These are phyloP conservation scores for Tachystola acroxantha DNA, from an alignment of 2,888 invertebrate genomes.

Conservation along the genomic window DNA sequence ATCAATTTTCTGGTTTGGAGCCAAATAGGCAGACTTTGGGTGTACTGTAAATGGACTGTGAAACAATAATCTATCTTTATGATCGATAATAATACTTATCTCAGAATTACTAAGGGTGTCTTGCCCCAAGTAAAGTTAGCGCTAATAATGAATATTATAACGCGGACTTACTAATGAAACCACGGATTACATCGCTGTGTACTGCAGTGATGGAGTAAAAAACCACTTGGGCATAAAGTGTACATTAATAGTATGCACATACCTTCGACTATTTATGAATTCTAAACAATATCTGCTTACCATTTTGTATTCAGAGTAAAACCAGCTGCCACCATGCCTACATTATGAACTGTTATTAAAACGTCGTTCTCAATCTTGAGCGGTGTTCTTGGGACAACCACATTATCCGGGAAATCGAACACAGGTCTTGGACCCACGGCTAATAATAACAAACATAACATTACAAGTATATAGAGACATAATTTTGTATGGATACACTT, in stretches of 20 bases:
- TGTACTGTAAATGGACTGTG: conserved; percentile 71
- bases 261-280: neutral
- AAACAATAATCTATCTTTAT: conserved; percentile 16
- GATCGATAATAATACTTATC: too few species aligned
- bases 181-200: too few species aligned
- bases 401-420: conserved; percentile 56
- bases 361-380: conserved; percentile 49
- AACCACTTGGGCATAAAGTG: too few species aligned
- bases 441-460: conserved; percentile 21
- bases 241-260: neutral
- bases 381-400: conserved; percentile 48
- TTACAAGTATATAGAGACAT: neutral
- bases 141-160: too few species aligned
- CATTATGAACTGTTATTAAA: conserved; percentile 40
- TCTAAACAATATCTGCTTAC: conserved; percentile 26
- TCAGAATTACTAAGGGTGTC: too few species aligned
- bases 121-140: too few species aligned
- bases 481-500: too few species aligned
- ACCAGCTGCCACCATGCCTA: conserved; percentile 46
- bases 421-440: conserved; percentile 64
- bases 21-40: conserved; percentile 71
- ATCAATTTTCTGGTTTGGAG: conserved; percentile 62
- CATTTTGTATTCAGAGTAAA: conserved; percentile 50
- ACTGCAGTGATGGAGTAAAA: too few species aligned
- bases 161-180: too few species aligned